Conservation (phyloP, 2,113 vertebrate species). For the Orthonyx spaldingii region DNA sequence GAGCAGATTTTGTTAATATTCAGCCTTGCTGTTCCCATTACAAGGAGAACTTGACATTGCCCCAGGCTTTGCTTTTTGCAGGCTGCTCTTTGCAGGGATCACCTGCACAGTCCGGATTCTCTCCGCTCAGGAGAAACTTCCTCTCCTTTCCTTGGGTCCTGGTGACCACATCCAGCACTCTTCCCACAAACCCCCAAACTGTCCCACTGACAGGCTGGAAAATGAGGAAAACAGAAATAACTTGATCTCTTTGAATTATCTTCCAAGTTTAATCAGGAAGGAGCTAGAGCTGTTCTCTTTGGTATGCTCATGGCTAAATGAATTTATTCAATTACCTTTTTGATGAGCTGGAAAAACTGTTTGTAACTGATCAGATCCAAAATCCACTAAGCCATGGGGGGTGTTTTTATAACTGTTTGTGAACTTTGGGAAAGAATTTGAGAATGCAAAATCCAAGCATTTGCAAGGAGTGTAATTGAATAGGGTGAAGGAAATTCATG, state of each 20-base stretch:
- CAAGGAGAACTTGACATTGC: not conserved
- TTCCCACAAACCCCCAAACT: not conserved
- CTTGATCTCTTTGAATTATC: not conserved
- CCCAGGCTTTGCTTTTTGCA: accelerated
- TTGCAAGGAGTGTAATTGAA: not conserved
- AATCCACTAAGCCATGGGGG: not conserved
- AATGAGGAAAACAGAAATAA: not conserved
- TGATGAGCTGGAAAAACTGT: not conserved
- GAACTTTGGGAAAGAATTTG: not conserved
- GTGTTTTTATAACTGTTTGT: not conserved
- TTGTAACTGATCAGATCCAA: not conserved
- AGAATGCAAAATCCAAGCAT: not conserved
- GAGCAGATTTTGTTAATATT: not conserved
- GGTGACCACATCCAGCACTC: not conserved
- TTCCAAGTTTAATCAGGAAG: not conserved
- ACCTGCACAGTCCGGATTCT: not conserved
- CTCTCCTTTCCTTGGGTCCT: not conserved
- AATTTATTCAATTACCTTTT: not conserved
- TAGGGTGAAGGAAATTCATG: not conserved
- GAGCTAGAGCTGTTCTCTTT: not conserved
- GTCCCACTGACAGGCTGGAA: not conserved
- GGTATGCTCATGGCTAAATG: not conserved
- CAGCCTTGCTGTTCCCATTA: not conserved
- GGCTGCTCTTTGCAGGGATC: not conserved
- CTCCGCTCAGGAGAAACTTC: not conserved